phyloP scores from a whole-genome alignment of 2,797 vertebrate species.

The Chlorospingus flavigularis region DNA sequence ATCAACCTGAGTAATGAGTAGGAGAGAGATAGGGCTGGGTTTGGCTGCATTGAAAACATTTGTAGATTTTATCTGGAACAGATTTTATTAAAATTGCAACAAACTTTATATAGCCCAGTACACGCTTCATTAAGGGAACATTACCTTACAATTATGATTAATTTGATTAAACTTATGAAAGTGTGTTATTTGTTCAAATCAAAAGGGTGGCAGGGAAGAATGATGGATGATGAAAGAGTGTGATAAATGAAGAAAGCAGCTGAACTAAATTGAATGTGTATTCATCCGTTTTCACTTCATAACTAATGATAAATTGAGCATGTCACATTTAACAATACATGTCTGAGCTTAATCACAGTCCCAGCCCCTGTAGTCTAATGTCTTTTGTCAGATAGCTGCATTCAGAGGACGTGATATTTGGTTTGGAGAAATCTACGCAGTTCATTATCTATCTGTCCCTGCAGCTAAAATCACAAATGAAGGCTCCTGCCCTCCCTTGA shows the following conservation, averaged over 20 bases:
- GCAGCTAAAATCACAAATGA: slow-evolving; percentile 29
- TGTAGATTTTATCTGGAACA: slow-evolving; percentile 78
- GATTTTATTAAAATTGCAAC: slow-evolving; percentile 84
- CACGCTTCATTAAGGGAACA: slow-evolving; percentile 94
- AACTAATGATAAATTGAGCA: slow-evolving; percentile 99
- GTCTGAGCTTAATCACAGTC: slow-evolving; percentile 83
- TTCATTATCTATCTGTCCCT: slow-evolving; percentile 55
- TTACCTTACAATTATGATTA: slow-evolving; percentile 95
- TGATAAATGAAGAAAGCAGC: slow-evolving; percentile 98
- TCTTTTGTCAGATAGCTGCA: slow-evolving; percentile 76
- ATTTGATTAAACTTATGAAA: slow-evolving; percentile 95
- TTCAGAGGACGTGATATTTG: slow-evolving; percentile 68
- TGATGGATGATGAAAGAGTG: slow-evolving; percentile 93
- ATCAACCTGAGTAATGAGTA: slow-evolving; percentile 55
- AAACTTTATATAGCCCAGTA: slow-evolving; percentile 89
- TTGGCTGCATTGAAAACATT: slow-evolving; percentile 67
- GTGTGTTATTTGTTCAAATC: slow-evolving; percentile 88
- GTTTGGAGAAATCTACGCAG: slow-evolving; percentile 40
- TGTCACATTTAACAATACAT: slow-evolving; percentile 94
- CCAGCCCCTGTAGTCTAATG: slow-evolving; percentile 72
- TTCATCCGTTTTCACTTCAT: slow-evolving; percentile 97
- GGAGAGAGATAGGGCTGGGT: slow-evolving; percentile 41
- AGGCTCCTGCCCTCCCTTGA: not conserved
- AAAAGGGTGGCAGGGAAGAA: slow-evolving; percentile 77
- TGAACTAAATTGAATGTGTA: slow-evolving; percentile 99